phyloP scores from a whole-genome alignment of 2,113 vertebrate genomes.

The Sturnus vulgaris region DNA sequence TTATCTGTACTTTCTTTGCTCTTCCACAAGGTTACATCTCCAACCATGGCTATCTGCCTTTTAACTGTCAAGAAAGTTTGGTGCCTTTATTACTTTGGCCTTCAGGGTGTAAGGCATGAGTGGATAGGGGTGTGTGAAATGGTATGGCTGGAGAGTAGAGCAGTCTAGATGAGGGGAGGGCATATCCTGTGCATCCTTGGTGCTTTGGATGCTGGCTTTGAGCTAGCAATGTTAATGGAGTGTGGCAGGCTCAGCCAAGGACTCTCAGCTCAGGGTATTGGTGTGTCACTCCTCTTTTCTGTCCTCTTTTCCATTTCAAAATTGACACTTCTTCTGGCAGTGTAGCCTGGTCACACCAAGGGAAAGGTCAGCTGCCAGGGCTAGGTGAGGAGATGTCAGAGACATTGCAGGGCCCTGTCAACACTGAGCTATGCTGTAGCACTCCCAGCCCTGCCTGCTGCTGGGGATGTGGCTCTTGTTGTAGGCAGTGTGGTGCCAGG shows the following conservation, averaged over 20 bases:
- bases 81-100: neutral
- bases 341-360: neutral
- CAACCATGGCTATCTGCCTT: neutral
- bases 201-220: neutral
- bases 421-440: neutral
- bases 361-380: neutral
- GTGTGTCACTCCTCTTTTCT: neutral
- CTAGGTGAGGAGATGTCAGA: neutral
- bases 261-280: neutral
- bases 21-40: neutral
- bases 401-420: neutral
- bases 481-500: accelerated
- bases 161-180: neutral
- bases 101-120: neutral
- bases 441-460: neutral
- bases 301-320: neutral
- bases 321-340: neutral
- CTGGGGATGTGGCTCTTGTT: accelerated
- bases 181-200: neutral
- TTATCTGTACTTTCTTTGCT: neutral
- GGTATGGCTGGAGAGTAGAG: neutral
- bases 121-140: neutral
- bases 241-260: neutral
- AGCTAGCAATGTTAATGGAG: neutral
- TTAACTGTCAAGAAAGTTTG: neutral